Percentiles rank a stretch among this genome's conserved stretches.
These are phyloP conservation scores for Eristalis tenax DNA, from an alignment of 2,888 invertebrate genomes.

Conservation along the genomic window DNA sequence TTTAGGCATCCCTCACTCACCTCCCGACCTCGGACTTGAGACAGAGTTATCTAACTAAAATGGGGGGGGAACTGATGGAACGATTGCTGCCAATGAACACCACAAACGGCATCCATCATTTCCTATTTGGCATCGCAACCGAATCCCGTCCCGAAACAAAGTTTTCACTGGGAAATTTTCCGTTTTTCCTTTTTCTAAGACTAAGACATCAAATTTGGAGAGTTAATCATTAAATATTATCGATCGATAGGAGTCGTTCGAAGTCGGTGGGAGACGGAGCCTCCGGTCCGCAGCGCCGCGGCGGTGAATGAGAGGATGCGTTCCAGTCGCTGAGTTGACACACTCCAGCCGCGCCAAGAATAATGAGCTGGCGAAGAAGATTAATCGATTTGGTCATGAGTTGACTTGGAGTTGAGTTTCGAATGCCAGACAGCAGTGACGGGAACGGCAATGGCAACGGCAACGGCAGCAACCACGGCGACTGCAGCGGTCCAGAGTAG, in stretches of 20 bases:
- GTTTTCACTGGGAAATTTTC: slow-evolving; percentile 44
- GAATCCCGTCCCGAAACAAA: slow-evolving; percentile 24
- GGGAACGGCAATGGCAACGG: slow-evolving; percentile 8
- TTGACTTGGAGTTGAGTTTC: slow-evolving; percentile 66
- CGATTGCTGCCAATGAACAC: slow-evolving; percentile 66
- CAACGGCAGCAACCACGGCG: neutral
- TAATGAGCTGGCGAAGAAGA: slow-evolving; percentile 70
- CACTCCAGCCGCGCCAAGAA: slow-evolving; percentile 69
- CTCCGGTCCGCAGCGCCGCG: slow-evolving; percentile 9
- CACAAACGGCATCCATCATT: slow-evolving; percentile 65
- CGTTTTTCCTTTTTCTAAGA: slow-evolving; percentile 51
- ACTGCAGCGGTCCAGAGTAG: slow-evolving; percentile 12
- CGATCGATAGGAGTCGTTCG: slow-evolving; percentile 60
- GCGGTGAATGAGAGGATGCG: slow-evolving; percentile 45
- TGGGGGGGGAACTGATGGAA: slow-evolving; percentile 58
- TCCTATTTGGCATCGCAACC: slow-evolving; percentile 34
- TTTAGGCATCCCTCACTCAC: neutral
- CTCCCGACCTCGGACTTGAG: neutral
- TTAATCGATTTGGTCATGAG: slow-evolving; percentile 71
- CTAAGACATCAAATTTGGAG: slow-evolving; percentile 70
- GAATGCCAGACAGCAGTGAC: slow-evolving; percentile 33
- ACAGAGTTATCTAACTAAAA: slow-evolving; percentile 44
- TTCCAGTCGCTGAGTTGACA: slow-evolving; percentile 70
- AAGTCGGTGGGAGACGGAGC: slow-evolving; percentile 19
- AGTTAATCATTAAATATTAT: slow-evolving; percentile 69